phyloP scores from a whole-genome alignment of 2,113 vertebrate genomes.

The Rattus rattus region DNA sequence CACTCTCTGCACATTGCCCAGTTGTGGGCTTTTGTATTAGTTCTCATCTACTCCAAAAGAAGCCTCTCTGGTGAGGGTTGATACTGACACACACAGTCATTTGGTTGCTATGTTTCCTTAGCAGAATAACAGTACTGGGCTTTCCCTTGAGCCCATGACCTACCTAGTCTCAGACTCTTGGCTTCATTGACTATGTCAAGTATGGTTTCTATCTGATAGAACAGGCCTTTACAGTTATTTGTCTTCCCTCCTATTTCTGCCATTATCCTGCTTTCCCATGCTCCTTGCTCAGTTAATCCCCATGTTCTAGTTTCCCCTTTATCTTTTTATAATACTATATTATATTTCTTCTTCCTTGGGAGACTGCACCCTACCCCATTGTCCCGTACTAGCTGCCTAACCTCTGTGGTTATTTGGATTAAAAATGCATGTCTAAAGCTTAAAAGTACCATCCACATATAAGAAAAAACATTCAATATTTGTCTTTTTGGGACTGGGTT shows the following conservation, averaged over 20 bases:
- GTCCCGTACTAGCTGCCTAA: not conserved
- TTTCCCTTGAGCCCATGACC: not conserved
- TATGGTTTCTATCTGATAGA: not conserved
- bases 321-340: not conserved
- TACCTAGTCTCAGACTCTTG: not conserved
- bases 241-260: not conserved
- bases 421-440: not conserved
- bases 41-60: not conserved
- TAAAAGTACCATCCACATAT: not conserved
- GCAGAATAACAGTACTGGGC: not conserved
- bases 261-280: too few relatives aligned
- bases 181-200: not conserved
- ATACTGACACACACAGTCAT: not conserved
- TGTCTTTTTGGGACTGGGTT: not conserved
- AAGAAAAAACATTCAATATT: not conserved
- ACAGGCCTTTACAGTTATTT: not conserved
- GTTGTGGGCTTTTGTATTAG: not conserved
- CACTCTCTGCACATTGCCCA: not conserved
- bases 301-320: not conserved
- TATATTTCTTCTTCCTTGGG: not conserved
- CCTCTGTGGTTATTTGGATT: not conserved
- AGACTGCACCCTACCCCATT: not conserved
- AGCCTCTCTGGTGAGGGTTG: not conserved
- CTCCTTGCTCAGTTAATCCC: not conserved
- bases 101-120: not conserved